Conservation (phyloP, 2,797 vertebrate species). For the Sandelia bainsii region DNA sequence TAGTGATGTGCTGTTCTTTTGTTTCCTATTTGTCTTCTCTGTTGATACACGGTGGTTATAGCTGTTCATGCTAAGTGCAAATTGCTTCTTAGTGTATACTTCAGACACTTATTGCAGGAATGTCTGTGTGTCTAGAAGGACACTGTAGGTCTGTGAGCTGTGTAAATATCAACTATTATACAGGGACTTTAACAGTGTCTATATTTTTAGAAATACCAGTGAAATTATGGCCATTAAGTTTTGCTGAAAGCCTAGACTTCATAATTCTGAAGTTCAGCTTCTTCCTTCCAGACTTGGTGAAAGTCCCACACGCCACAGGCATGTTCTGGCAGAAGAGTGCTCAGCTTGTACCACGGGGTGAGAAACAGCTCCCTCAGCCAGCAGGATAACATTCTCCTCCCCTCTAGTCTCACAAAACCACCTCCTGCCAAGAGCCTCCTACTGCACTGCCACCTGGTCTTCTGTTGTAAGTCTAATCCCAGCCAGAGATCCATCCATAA, state of each 20-base stretch:
- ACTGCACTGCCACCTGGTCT: conserved; percentile 77
- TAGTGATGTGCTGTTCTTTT: not conserved
- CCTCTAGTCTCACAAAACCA: conserved; percentile 68
- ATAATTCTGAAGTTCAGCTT: conserved; percentile 43
- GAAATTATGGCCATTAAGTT: not conserved
- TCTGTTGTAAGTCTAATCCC: conserved; percentile 65
- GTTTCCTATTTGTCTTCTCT: conserved; percentile 9
- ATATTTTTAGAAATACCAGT: not conserved
- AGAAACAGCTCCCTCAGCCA: conserved; percentile 72
- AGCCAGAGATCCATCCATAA: conserved; percentile 62
- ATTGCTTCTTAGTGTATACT: conserved; percentile 26
- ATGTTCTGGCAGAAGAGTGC: conserved; percentile 71
- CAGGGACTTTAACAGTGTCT: not conserved
- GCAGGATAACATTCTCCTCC: conserved; percentile 69
- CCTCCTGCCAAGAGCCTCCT: conserved; percentile 75
- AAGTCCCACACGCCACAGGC: conserved; percentile 68
- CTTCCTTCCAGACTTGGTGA: conserved; percentile 63
- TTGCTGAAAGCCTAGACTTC: conserved; percentile 8
- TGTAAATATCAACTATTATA: not conserved
- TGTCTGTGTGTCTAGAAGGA: not conserved
- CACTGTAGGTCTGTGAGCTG: not conserved
- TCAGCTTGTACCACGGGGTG: conserved; percentile 66
- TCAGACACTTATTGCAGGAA: conserved; percentile 12
- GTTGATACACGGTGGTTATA: conserved; percentile 31
- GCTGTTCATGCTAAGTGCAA: conserved; percentile 1